Evolutionary conservation across 1,140 invertebrate genomes (phyloP).

Genomic region (Megalopta genalis): DNA sequence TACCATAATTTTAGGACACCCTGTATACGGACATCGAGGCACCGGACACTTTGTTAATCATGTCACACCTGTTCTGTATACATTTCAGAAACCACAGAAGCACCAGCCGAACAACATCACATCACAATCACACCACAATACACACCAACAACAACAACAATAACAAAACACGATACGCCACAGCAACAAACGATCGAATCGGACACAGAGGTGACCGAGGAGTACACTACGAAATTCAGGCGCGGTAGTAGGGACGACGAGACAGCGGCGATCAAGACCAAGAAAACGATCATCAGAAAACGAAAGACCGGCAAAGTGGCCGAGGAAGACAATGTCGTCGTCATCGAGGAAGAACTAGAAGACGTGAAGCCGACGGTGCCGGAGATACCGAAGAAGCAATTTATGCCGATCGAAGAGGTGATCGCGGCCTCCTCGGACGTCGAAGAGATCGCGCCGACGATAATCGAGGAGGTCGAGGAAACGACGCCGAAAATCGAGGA

Average conservation of each 20-base stretch:
- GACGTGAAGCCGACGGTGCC: constrained; percentile 67
- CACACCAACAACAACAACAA: too few species aligned
- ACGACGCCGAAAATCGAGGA: constrained; percentile 31
- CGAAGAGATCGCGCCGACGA: constrained; percentile 57
- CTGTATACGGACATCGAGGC: constrained; percentile 56
- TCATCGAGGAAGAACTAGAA: constrained; percentile 78
- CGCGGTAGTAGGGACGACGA: constrained; percentile 77
- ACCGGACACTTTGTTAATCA: constrained; percentile 61
- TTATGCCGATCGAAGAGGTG: constrained; percentile 76
- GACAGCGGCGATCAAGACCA: constrained; percentile 74
- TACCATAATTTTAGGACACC: too few species aligned
- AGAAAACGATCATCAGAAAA: constrained; percentile 74
- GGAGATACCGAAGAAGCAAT: constrained; percentile 74
- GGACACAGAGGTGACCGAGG: constrained; percentile 76
- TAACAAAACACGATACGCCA: constrained; percentile 78
- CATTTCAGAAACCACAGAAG: constrained; percentile 79
- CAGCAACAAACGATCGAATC: constrained; percentile 68
- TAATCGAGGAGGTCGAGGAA: constrained; percentile 58
- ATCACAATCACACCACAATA: constrained; percentile 76
- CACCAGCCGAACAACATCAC: constrained; percentile 77
- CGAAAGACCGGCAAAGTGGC: constrained; percentile 53
- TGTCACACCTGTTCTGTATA: constrained; percentile 71
- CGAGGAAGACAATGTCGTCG: constrained; percentile 68
- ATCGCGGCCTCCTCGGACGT: constrained; percentile 59
- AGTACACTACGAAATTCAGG: constrained; percentile 77